Conservation (phyloP, 2,888 invertebrate species). For the Ormyrus labotus region DNA sequence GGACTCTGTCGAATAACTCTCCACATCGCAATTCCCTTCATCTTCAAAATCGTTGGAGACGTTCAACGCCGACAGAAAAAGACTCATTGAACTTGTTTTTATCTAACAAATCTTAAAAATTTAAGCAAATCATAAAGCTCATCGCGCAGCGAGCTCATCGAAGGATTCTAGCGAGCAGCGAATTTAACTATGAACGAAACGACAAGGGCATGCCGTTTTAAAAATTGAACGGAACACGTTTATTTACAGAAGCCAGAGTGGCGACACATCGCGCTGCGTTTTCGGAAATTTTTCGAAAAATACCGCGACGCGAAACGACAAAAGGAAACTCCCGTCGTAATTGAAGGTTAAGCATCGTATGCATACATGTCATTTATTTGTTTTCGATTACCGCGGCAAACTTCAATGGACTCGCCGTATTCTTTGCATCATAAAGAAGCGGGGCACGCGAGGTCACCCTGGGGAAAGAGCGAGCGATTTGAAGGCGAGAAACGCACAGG, state of each 20-base stretch:
- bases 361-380: constrained; percentile 13
- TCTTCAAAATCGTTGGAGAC: constrained; percentile 27
- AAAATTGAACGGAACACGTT: background rate
- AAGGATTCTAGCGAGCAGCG: background rate
- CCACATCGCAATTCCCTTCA: background rate
- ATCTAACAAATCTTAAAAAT: background rate
- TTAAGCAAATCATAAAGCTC: background rate
- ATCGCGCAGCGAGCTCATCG: background rate
- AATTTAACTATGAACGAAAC: background rate
- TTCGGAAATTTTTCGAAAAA: constrained; percentile 7
- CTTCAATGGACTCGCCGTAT: constrained; percentile 18
- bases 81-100: constrained; percentile 31
- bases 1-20: constrained; percentile 13
- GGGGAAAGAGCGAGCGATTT: constrained; percentile 10
- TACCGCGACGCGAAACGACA: constrained; percentile 20
- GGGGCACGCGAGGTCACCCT: background rate
- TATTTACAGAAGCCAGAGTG: background rate
- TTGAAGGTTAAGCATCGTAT: constrained; percentile 30
- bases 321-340: constrained; percentile 1
- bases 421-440: background rate
- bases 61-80: constrained; percentile 15
- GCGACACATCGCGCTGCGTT: constrained; percentile 14
- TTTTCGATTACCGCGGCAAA: constrained; percentile 7
- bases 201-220: too few species aligned
- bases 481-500: constrained; percentile 42